Evolutionary conservation across 1,140 invertebrate species (phyloP), one percentile per base, ranked within the genome.

Genomic region (Panagrolaimus sp.): DNA sequence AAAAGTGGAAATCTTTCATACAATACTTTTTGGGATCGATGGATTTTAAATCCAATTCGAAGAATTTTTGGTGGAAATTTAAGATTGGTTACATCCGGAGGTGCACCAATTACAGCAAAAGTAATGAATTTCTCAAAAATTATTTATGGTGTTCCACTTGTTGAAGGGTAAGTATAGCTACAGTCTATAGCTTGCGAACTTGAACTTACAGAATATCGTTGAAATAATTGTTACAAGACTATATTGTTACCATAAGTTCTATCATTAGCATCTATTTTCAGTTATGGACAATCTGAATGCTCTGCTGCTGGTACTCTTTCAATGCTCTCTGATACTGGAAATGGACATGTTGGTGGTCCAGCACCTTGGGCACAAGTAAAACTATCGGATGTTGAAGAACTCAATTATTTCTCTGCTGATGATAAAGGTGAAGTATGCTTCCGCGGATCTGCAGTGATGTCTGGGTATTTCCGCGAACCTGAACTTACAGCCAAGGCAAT

Each of bases 401-500:
- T 81, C 38, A 72, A 69, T 11, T 80, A 82, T 27, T 51, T 69
- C 11, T 45, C 80, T 0, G 48, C 62, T 20, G 76, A 80, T 11
- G 74, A 75, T 53, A 70, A 72, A 51, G 78, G 78, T 31, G 78
- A 80, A 53, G 69, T 80, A 13, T 82, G 79, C 65, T 75, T 82
- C 63, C 57, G 78, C 23, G 80, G 79, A 48, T 65, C 78, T 3
- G 78, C 62, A 31, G 20, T 80, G 9, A 82, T 80, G 78, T 72
- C 43, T 43, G 80, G 78, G 20, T 80, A 80, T 63, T 80, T 76
- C 42, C 66, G 69, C 47, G 79, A 84, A 31, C 80, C 77, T 9
- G 84, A 84, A 63, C 81, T 84, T 47, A 85, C 85, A 1, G 74
- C 85, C 70, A 76, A 78, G 0, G 25, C 51, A 3, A 65, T 86